Evolutionary conservation across 1,140 invertebrate genomes (phyloP).

Genomic region (Drosophila paulistorum): DNA sequence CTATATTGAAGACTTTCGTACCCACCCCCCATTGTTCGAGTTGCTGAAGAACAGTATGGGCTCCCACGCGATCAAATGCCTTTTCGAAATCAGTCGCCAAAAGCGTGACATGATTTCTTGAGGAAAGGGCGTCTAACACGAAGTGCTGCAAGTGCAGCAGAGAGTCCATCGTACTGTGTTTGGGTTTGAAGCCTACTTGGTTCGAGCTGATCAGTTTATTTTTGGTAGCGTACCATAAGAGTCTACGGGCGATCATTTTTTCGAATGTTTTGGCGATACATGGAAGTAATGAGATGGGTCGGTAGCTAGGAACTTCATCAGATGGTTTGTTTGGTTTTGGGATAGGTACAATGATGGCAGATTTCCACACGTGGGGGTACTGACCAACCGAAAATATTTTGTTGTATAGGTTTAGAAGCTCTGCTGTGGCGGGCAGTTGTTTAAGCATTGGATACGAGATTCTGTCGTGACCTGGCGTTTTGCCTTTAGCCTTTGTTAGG

Average conservation of each 20-base stretch:
- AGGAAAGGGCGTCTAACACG: slow-evolving; percentile 25
- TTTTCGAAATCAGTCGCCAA: slow-evolving; percentile 31
- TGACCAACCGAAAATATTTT: too few species aligned
- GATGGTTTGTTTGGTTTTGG: too few species aligned
- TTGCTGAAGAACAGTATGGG: too few species aligned
- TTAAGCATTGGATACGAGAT: too few species aligned
- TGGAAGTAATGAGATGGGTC: slow-evolving; percentile 33
- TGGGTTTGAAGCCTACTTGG: neutral
- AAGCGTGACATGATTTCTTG: slow-evolving; percentile 29
- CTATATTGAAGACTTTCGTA: neutral
- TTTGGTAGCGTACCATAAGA: slow-evolving; percentile 3
- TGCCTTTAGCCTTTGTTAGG: slow-evolving; percentile 3
- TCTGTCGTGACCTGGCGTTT: too few species aligned
- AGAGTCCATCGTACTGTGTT: slow-evolving; percentile 27
- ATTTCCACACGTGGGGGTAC: too few species aligned
- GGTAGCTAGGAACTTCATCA: slow-evolving; percentile 5
- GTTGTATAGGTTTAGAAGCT: too few species aligned
- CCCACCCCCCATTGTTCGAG: too few species aligned
- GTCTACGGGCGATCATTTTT: too few species aligned
- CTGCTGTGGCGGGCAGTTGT: slow-evolving; percentile 1
- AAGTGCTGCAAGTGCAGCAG: slow-evolving; percentile 34
- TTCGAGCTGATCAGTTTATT: slow-evolving; percentile 3
- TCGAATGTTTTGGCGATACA: slow-evolving; percentile 14
- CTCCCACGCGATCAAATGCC: too few species aligned
- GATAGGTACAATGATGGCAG: too few species aligned